These are phyloP conservation scores for Orussus abietinus DNA, from an alignment of 1,140 invertebrate species.

Conservation along the genomic window DNA sequence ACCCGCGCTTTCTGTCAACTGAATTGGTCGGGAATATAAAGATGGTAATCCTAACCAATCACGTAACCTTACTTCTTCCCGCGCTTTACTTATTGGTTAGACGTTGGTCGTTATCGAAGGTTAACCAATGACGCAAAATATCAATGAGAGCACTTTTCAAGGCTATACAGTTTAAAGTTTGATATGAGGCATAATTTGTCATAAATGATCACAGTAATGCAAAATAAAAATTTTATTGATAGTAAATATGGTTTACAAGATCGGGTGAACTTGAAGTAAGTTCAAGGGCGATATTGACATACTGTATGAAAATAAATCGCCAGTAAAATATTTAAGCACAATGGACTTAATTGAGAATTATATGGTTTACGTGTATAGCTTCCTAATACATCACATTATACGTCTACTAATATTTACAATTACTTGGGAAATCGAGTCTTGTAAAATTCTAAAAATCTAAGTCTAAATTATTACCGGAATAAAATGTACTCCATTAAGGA, in stretches of 20 bases:
- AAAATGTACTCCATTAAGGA: slow-evolving; percentile 16
- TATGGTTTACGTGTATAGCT: background rate
- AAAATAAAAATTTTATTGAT: slow-evolving; percentile 31
- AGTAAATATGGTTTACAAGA: slow-evolving; percentile 9
- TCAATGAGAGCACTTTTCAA: too few relatives aligned
- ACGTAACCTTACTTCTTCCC: too few relatives aligned
- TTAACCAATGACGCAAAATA: too few relatives aligned
- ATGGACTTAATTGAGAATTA: background rate
- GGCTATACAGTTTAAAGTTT: background rate
- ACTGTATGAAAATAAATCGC: slow-evolving; percentile 16
- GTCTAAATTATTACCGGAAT: too few relatives aligned
- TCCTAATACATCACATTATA: slow-evolving; percentile 19
- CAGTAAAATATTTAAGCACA: slow-evolving; percentile 23
- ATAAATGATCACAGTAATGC: too few relatives aligned
- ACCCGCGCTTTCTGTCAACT: too few relatives aligned
- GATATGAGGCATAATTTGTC: too few relatives aligned
- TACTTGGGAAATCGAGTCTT: slow-evolving; percentile 16
- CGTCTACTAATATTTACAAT: slow-evolving; percentile 29
- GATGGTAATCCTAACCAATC: too few relatives aligned
- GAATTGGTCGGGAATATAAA: too few relatives aligned
- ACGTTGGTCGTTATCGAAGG: too few relatives aligned
- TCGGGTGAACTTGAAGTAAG: slow-evolving; percentile 9
- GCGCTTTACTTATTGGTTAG: too few relatives aligned
- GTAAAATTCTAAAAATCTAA: slow-evolving; percentile 14
- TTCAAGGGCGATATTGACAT: slow-evolving; percentile 14